phyloP scores from a whole-genome alignment of 2,113 vertebrate genomes.

The Gallinago paraguaiae region DNA sequence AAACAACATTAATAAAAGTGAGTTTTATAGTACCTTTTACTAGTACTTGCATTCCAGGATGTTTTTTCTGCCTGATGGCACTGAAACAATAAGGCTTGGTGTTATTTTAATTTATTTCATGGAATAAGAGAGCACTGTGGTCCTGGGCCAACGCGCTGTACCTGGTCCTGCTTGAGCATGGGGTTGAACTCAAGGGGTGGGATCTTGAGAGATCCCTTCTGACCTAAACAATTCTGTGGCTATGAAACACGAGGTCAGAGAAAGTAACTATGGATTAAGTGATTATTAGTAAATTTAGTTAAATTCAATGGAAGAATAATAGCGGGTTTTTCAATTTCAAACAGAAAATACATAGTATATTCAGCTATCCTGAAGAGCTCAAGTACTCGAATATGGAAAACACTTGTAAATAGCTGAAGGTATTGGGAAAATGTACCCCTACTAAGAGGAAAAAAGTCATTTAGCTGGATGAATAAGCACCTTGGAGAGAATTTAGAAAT shows the following conservation, averaged over 20 bases:
- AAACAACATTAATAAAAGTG: neutral
- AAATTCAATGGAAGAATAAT: neutral
- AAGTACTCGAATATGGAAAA: neutral
- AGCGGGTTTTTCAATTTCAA: neutral
- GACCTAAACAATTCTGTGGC: neutral
- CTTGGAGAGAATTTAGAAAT: neutral
- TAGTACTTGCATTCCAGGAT: neutral
- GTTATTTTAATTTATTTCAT: neutral
- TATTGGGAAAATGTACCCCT: neutral
- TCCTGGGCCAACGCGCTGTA: neutral
- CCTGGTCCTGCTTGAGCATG: neutral
- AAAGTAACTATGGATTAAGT: neutral
- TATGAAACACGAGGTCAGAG: neutral
- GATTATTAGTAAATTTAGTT: neutral
- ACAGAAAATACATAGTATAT: neutral
- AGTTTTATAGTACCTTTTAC: neutral
- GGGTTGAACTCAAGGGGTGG: neutral
- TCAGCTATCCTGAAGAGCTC: neutral
- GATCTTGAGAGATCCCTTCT: neutral
- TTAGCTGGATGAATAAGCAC: neutral
- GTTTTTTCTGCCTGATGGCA: neutral
- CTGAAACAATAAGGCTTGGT: neutral
- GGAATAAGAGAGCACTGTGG: neutral
- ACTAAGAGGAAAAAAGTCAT: neutral
- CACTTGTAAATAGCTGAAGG: neutral